Percentiles rank a stretch among this genome's conserved stretches.
These are phyloP conservation scores for Rana temporaria DNA, from an alignment of 2,113 vertebrate species.

Conservation along the genomic window DNA sequence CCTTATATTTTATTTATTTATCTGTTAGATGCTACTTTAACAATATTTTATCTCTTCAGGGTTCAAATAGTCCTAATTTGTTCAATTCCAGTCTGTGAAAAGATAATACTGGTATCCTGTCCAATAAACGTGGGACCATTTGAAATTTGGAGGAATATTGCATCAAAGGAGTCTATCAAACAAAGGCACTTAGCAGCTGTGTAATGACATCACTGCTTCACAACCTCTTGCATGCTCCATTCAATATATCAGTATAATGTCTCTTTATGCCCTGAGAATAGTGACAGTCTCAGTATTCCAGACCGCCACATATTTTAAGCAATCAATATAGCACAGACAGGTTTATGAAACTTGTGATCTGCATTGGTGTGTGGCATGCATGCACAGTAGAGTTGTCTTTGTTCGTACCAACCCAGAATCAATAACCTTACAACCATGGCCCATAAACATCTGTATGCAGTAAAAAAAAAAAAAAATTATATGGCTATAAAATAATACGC, in stretches of 20 bases:
- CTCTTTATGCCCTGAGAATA: neutral
- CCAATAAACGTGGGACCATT: too few species aligned
- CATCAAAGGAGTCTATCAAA: neutral
- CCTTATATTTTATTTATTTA: too few species aligned
- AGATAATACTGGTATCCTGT: neutral
- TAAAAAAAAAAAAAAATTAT: too few species aligned
- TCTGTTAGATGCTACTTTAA: too few species aligned
- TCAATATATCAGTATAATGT: neutral
- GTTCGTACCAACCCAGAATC: neutral
- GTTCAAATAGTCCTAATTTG: too few species aligned
- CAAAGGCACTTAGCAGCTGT: slow-evolving; percentile 32
- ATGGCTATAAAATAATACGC: too few species aligned
- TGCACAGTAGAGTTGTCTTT: neutral
- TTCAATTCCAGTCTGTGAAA: too few species aligned
- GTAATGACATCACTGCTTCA: neutral
- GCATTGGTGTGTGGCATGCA: too few species aligned
- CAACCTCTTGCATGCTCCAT: neutral
- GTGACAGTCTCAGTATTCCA: neutral
- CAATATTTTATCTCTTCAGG: too few species aligned
- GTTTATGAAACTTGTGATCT: neutral
- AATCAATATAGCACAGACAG: neutral
- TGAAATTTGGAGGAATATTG: too few species aligned
- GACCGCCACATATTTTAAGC: neutral
- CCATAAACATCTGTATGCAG: too few species aligned
- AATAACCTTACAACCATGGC: too few species aligned